phyloP scores from a whole-genome alignment of 2,113 vertebrate genomes.

The Oncorhynchus gorbuscha region DNA sequence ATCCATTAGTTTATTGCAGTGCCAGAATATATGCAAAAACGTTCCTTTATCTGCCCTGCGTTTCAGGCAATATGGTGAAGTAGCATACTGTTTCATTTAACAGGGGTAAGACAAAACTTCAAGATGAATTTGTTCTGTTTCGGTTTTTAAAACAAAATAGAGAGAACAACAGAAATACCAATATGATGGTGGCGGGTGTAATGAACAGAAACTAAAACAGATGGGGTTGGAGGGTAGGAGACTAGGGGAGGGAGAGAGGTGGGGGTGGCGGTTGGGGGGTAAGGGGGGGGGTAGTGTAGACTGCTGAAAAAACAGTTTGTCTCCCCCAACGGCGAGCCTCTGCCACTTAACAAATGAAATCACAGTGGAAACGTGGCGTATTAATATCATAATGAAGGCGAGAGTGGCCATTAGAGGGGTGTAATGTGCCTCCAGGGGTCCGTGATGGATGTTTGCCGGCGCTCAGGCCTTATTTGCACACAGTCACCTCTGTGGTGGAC shows the following conservation, averaged over 20 bases:
- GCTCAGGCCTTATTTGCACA: slow-evolving; percentile 90
- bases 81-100: too few species aligned
- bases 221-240: slow-evolving; percentile 13
- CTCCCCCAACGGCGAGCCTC: slow-evolving; percentile 73
- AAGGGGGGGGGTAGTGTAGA: slow-evolving; percentile 11
- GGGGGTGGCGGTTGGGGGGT: slow-evolving; percentile 12
- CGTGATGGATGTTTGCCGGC: slow-evolving; percentile 91
- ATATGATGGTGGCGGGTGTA: too few species aligned
- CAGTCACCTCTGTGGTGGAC: slow-evolving; percentile 93
- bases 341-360: slow-evolving; percentile 95
- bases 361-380: slow-evolving; percentile 89
- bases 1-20: too few species aligned
- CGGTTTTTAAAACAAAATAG: too few species aligned
- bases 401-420: slow-evolving; percentile 91
- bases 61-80: too few species aligned
- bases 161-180: too few species aligned
- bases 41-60: too few species aligned
- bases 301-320: slow-evolving; percentile 15
- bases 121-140: too few species aligned
- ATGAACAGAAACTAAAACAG: too few species aligned
- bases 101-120: too few species aligned
- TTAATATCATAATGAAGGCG: slow-evolving; percentile 97
- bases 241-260: slow-evolving; percentile 10
- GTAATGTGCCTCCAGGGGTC: slow-evolving; percentile 93
- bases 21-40: too few species aligned